A percentile compares a stretch with the other conserved stretches of the same genome.
Evolutionary conservation across 2,888 invertebrate species (phyloP).

Genomic region (Seladonia tumulorum): DNA sequence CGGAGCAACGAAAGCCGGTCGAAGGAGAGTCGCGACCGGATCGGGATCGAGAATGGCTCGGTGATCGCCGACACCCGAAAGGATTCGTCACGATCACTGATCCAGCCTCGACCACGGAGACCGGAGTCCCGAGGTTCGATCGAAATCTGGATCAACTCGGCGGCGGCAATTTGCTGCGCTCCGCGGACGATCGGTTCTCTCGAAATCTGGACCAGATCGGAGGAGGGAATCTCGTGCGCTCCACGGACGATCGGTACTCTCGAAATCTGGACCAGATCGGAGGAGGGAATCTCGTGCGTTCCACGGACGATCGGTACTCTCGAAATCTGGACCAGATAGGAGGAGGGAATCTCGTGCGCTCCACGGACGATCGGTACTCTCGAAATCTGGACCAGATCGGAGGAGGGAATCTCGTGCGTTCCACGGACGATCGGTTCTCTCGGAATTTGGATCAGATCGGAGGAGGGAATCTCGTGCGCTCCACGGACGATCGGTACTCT

Average conservation of each 20-base stretch:
- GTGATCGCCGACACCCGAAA: not conserved
- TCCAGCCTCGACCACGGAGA: not conserved
- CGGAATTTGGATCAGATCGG: conserved; percentile 59
- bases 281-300: conserved; percentile 56
- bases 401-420: conserved; percentile 56
- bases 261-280: conserved; percentile 60
- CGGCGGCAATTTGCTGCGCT: conserved; percentile 57
- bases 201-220: conserved; percentile 60
- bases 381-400: conserved; percentile 59
- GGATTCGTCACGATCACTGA: not conserved
- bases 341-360: conserved; percentile 57
- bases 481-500: not conserved
- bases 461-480: conserved; percentile 56
- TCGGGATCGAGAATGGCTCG: not conserved
- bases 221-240: conserved; percentile 55
- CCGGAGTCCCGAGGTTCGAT: not conserved
- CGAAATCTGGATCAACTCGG: conserved; percentile 62
- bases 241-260: not conserved
- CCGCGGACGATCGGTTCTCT: not conserved
- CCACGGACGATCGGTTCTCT: not conserved
- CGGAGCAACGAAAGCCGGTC: not conserved
- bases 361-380: not conserved
- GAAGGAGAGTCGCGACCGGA: not conserved
- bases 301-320: not conserved
- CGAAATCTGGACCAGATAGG: conserved; percentile 79